Conservation (phyloP, 23 tunicate genomes). For the Aplidium turbinatum region DNA sequence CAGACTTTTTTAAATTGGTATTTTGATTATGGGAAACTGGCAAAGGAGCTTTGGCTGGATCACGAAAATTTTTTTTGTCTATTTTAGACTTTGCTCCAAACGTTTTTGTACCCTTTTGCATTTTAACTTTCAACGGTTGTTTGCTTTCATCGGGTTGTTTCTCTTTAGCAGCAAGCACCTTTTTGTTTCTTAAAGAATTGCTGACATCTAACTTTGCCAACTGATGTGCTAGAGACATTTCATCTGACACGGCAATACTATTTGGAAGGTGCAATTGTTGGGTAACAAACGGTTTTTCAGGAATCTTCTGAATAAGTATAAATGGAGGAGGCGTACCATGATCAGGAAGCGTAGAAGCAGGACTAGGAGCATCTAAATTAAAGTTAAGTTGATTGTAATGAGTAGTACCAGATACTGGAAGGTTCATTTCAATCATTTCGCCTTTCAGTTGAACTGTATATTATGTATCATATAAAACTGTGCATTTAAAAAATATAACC, state of each 20-base stretch:
- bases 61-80: no score
- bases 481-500: no score
- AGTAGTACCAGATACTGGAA: neutral
- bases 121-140: neutral
- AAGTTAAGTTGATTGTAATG: conserved; percentile 42
- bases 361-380: conserved; percentile 36
- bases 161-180: no score
- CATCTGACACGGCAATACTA: neutral
- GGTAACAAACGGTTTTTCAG: neutral
- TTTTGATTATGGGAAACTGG: no score
- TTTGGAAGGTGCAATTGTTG: neutral
- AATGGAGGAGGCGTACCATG: conserved; percentile 5
- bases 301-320: conserved; percentile 40
- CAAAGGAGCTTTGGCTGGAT: no score
- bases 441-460: neutral
- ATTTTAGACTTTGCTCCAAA: neutral
- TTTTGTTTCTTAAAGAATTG: conserved; percentile 18
- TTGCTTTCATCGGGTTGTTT: neutral
- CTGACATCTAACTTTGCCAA: conserved; percentile 48
- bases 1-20: no score
- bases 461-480: no score
- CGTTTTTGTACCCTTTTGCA: neutral
- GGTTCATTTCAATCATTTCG: conserved; percentile 38
- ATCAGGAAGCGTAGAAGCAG: neutral
- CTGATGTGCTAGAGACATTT: conserved; percentile 25